Conservation (phyloP, 1,140 invertebrate species). For the Arctopsyche grandis region DNA sequence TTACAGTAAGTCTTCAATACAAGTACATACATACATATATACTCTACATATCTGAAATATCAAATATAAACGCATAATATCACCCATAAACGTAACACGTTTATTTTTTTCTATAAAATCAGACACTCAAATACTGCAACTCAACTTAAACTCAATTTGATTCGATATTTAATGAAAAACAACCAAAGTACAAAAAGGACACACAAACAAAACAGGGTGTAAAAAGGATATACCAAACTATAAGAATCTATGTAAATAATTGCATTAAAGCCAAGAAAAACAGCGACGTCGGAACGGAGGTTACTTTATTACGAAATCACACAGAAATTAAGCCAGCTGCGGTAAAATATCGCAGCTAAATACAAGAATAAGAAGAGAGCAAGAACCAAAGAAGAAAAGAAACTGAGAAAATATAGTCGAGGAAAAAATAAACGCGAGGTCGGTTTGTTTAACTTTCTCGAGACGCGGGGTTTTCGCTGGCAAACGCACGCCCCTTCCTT, state of each 20-base stretch:
- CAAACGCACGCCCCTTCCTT: neutral
- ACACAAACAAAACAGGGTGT: no score
- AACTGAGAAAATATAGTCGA: neutral
- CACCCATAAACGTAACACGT: no score
- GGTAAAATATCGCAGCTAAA: conserved; percentile 19
- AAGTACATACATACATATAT: no score
- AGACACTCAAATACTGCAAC: no score
- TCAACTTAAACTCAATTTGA: no score
- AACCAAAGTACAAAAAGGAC: no score
- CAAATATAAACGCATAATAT: no score
- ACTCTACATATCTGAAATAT: no score
- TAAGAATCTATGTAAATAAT: neutral
- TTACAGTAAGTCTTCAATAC: no score
- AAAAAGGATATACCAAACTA: no score
- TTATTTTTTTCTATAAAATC: no score
- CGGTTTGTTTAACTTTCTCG: neutral
- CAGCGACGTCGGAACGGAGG: neutral
- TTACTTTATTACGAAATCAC: conserved; percentile 10
- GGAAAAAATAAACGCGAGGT: neutral
- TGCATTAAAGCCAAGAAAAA: neutral
- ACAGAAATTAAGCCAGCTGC: conserved; percentile 14
- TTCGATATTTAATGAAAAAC: no score
- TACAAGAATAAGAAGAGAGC: conserved; percentile 2
- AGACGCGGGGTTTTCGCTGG: neutral
- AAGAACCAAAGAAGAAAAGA: neutral